These are phyloP conservation scores for Panulirus ornatus DNA, from an alignment of 1,140 invertebrate species.

Conservation along the genomic window DNA sequence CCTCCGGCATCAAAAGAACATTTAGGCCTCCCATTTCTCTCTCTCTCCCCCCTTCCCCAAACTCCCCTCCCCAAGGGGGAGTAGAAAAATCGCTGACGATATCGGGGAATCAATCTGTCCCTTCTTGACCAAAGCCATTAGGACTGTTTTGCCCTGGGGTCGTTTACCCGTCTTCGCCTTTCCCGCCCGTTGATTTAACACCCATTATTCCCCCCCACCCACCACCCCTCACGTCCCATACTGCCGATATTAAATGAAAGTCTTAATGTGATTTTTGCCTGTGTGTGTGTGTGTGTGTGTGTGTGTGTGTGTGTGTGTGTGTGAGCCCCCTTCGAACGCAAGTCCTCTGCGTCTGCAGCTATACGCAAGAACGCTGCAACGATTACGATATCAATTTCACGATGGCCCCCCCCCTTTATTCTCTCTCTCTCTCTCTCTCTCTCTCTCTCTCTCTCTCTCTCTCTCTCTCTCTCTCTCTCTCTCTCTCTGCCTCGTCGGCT, in stretches of 20 bases:
- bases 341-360: no score
- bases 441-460: neutral
- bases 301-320: no score
- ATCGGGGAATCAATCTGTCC: no score
- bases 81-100: neutral
- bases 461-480: neutral
- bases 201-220: neutral
- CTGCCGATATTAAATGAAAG: no score
- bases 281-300: no score
- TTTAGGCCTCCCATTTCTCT: neutral
- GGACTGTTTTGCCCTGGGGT: no score
- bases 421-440: neutral
- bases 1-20: neutral
- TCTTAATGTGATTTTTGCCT: no score
- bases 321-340: no score
- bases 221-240: neutral
- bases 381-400: neutral
- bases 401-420: neutral
- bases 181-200: no score
- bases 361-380: no score
- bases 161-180: no score
- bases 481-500: neutral
- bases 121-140: no score
- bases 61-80: neutral
- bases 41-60: neutral